Evolutionary conservation across 2,888 invertebrate genomes (phyloP), one percentile per base, ranked within the genome.

Genomic region (Branchinecta sandiegonensis): DNA sequence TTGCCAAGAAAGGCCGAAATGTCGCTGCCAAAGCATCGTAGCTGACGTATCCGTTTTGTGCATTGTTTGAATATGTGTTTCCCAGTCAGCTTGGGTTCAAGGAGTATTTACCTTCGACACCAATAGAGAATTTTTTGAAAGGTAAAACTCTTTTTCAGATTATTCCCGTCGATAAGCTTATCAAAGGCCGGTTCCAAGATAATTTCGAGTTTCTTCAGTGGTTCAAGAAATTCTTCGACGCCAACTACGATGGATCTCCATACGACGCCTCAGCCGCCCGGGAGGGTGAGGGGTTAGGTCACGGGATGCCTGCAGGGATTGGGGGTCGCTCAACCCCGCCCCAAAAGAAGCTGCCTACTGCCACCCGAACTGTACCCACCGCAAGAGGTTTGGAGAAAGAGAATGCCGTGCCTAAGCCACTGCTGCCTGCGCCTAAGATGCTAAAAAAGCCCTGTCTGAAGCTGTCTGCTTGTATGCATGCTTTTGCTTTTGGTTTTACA

Each of bases 161-260:
- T 78, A 94, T 99, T 81, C 94, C 96, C 74, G 95, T 99, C 81
- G 97, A 99, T 83, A 93, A 90, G 83, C 86, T 99, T 82, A 94
- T 97, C 79, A 97, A 97, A 82, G 97, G 94, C 77, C 88, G 95
- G 77, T 99, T 99, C 83, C 99, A 99, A 86, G 99, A 99, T 83
- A 99, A 99, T 84, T 99, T 99, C 85, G 99, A 99, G 83, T 99
- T 99, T 83, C 88, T 99, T 76, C 99, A 99, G 84, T 99, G 99
- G 99, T 99, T 99, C 84, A 99, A 99, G 86, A 96, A 96, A 81
- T 97, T 99, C 83, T 99, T 97, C 81, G 99, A 99, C 83, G 96
- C 97, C 74, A 99, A 99, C 83, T 99, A 96, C 81, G 94, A 95
- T 79, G 96, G 95, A 73, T 87, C 90, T 76, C 94, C 94, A 74